Percentiles rank a stretch among this genome's conserved stretches.
phyloP scores from a whole-genome alignment of 2,797 vertebrate genomes.

The Siniperca undulata region DNA sequence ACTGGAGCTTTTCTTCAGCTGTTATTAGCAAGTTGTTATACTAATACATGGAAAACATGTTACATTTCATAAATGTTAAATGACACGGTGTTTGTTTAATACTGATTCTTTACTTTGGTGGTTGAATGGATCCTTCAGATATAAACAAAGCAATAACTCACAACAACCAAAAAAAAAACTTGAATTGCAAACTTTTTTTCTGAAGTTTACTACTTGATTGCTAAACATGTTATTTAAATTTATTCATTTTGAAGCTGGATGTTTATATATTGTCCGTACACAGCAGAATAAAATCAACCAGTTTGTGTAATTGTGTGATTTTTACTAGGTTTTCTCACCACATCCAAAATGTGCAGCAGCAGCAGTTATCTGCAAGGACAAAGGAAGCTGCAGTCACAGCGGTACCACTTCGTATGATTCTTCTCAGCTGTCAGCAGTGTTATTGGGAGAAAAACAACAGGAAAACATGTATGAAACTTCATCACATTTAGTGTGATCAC shows the following conservation, averaged over 20 bases:
- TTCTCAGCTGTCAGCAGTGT: constrained; percentile 29
- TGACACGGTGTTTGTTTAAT: constrained; percentile 20
- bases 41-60: constrained; percentile 39
- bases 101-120: not conserved
- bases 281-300: constrained; percentile 56
- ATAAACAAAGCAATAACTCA: constrained; percentile 17
- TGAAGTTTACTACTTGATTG: constrained; percentile 28
- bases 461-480: constrained; percentile 4
- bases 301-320: constrained; percentile 34
- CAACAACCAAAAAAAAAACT: constrained; percentile 29
- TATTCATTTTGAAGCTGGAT: constrained; percentile 49
- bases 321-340: not conserved
- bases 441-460: constrained; percentile 6
- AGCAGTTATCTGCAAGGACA: not conserved
- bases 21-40: constrained; percentile 2
- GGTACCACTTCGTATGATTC: constrained; percentile 9
- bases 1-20: not conserved
- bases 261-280: constrained; percentile 45
- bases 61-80: constrained; percentile 16
- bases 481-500: constrained; percentile 16
- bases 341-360: not conserved
- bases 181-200: constrained; percentile 36
- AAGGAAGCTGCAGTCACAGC: constrained; percentile 16
- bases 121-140: constrained; percentile 20
- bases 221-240: constrained; percentile 49